Base-by-base conservation (phyloP, 2,113 vertebrate genomes). In the Corydoras sp. region DNA sequence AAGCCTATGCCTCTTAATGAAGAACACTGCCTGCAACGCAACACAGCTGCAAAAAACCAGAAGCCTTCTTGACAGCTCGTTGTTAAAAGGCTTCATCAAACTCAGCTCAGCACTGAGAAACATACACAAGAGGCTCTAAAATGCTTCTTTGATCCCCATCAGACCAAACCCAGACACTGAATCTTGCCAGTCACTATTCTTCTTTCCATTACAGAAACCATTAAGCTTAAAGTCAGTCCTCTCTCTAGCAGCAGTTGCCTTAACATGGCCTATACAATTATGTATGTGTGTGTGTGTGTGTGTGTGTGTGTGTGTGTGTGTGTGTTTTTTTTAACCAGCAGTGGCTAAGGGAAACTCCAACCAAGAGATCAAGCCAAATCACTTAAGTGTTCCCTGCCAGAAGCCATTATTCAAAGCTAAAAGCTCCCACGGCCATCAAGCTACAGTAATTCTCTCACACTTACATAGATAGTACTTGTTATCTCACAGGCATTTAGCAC, bases 251-350 rank as follows among this genome's bases (percentile, higher is more conserved):
- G 63, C 35, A 12, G 43, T 71, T 63, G 43, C 56, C 64, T 71
- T 62, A 69, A 65, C n/a, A 10, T 51, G 63, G 61, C 58, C 35
- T 65, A 69, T 31, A 24, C n/a, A 5, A 49, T 64, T 65, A 35
- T 76, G 32, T 68, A 54, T 18, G 29, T 8, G 65, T 75, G 73
- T 67, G 35, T 43, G 74, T 72, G 69, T 71, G 67, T 65, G 75
- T 56, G 50, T 71, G 18, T 24, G 18, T 24, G 18, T 24, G 18
- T 24, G 18, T 24, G 18, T 24, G 18, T 24, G 18, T 80, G 77
- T 77, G 80, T 81, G 73, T 65, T 65, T 55, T 70, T 77, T 66
- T 65, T 81, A 84, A 83, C 69, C 62, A 83, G 72, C 79, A 81
- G 80, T 77, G 81, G 79, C 75, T 82, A 82, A 80, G 62, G 79